phyloP scores from a whole-genome alignment of 2,113 vertebrate genomes.

The Neodon shergylaensis region DNA sequence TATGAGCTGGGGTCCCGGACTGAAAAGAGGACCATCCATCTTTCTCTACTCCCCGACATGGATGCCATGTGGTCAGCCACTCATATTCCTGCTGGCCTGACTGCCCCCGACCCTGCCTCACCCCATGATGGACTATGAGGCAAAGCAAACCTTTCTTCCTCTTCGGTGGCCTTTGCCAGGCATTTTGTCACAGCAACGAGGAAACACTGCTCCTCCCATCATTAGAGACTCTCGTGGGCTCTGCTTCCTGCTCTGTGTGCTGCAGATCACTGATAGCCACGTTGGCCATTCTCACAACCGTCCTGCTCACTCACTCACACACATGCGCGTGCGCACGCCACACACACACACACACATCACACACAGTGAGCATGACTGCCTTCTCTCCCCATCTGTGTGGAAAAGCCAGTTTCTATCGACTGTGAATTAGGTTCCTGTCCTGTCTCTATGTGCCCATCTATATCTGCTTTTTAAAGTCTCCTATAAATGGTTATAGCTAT shows the following conservation, averaged over 20 bases:
- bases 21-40: too few relatives aligned
- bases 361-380: background rate
- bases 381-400: background rate
- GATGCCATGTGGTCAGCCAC: background rate
- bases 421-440: background rate
- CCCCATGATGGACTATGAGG: background rate
- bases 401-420: background rate
- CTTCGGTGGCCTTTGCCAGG: background rate
- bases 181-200: background rate
- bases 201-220: background rate
- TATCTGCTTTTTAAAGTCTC: background rate
- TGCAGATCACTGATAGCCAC: fast-evolving
- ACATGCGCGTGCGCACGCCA: too few relatives aligned
- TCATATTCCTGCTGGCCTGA: background rate
- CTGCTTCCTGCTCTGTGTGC: background rate
- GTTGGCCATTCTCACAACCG: background rate
- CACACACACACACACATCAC: too few relatives aligned
- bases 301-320: background rate
- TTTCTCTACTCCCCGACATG: background rate
- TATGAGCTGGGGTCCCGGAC: background rate
- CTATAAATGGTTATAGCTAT: background rate
- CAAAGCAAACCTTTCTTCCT: background rate
- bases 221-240: background rate
- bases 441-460: background rate
- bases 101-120: background rate